A percentile compares a stretch with the other conserved stretches of the same genome.
Evolutionary conservation across 2,797 vertebrate genomes (phyloP).

Genomic region (Oophaga sylvatica): DNA sequence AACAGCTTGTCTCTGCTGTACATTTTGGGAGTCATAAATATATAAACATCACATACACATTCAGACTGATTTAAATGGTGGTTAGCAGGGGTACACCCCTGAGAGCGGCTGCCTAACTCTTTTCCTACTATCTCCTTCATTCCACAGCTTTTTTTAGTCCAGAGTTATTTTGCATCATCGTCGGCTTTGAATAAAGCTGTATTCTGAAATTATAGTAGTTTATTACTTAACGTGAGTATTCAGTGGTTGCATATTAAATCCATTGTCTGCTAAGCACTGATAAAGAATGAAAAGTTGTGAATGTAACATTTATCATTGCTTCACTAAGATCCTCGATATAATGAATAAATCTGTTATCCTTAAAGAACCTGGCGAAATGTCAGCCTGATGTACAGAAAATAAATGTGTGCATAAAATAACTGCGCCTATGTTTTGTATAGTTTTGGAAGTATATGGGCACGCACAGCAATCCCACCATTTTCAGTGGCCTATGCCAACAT

Average conservation of each 20-base stretch:
- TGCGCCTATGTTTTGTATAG: background rate
- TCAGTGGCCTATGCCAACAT: too few relatives aligned
- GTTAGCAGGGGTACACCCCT: background rate
- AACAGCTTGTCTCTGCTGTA: constrained; percentile 10
- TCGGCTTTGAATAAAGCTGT: background rate
- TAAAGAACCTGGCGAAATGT: background rate
- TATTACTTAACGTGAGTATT: constrained; percentile 27
- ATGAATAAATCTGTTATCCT: constrained; percentile 11
- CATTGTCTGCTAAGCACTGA: background rate
- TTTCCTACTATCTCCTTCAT: background rate
- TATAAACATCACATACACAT: background rate
- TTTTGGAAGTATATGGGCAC: constrained; percentile 1
- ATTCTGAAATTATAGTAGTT: background rate
- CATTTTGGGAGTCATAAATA: constrained; percentile 17
- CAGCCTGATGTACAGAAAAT: background rate
- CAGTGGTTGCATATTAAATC: background rate
- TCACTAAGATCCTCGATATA: background rate
- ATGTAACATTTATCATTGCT: constrained; percentile 28
- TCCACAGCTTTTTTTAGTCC: background rate
- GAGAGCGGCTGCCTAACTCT: background rate
- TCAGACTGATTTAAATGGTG: constrained; percentile 18
- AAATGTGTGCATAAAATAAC: constrained; percentile 13
- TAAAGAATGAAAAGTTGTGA: constrained; percentile 20
- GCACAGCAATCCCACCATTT: too few relatives aligned
- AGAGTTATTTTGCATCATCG: constrained; percentile 5